A percentile compares a stretch with the other conserved stretches of the same genome.
phyloP scores from a whole-genome alignment of 2,888 invertebrate genomes.

The Tenthredo scrophulariae region DNA sequence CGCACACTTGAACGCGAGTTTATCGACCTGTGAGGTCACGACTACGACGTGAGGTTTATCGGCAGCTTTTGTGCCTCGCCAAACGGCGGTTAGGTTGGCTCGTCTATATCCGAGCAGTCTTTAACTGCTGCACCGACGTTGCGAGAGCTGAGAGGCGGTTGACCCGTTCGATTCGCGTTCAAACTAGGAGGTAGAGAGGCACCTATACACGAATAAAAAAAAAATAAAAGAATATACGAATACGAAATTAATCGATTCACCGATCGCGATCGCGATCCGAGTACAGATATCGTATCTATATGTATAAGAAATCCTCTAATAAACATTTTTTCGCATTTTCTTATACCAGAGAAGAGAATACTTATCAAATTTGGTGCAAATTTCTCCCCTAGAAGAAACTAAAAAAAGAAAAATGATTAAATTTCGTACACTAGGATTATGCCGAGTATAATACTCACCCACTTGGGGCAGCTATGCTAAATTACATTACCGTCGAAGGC shows the following conservation, averaged over 20 bases:
- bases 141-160: conserved; percentile 16
- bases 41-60: conserved; percentile 23
- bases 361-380: background rate
- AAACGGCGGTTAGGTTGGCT: conserved; percentile 32
- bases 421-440: background rate
- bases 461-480: conserved; percentile 19
- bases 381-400: background rate
- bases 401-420: background rate
- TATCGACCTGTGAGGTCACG: conserved; percentile 46
- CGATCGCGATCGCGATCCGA: background rate
- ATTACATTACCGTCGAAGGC: conserved; percentile 23
- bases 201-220: background rate
- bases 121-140: conserved; percentile 23
- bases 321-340: background rate
- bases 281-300: background rate
- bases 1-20: conserved; percentile 21
- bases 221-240: background rate
- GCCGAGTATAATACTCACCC: background rate
- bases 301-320: background rate
- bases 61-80: conserved; percentile 34
- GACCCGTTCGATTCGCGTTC: conserved; percentile 26
- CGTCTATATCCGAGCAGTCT: conserved; percentile 17
- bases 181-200: background rate
- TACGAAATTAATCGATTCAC: background rate
- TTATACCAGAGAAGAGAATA: background rate